Percentiles rank a stretch among this genome's conserved stretches.
Evolutionary conservation across 2,888 invertebrate species (phyloP).

Genomic region (Drosophila mulleri): DNA sequence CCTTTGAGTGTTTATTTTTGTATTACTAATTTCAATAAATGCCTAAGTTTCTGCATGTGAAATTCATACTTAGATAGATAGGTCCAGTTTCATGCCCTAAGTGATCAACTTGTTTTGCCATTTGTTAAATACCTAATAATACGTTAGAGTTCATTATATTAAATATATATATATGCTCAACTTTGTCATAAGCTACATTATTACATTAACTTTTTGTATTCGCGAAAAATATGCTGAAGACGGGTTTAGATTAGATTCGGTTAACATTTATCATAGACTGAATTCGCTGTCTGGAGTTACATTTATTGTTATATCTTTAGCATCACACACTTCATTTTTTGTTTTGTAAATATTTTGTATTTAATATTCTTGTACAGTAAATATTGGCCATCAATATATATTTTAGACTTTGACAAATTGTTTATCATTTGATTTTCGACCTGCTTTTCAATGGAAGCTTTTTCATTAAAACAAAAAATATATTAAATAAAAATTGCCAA

Average conservation of each 20-base stretch:
- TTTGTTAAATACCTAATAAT: slow-evolving; percentile 61
- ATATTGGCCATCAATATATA: slow-evolving; percentile 46
- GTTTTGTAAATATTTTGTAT: slow-evolving; percentile 59
- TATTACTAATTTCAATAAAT: slow-evolving; percentile 58
- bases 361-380: slow-evolving; percentile 45
- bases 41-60: slow-evolving; percentile 66
- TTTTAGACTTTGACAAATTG: slow-evolving; percentile 42
- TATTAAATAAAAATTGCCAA: slow-evolving; percentile 30
- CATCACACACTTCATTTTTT: slow-evolving; percentile 60
- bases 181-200: slow-evolving; percentile 57
- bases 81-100: slow-evolving; percentile 47
- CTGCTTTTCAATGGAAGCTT: slow-evolving; percentile 52
- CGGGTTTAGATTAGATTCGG: slow-evolving; percentile 63
- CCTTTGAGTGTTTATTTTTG: slow-evolving; percentile 32
- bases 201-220: slow-evolving; percentile 37
- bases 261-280: slow-evolving; percentile 60
- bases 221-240: slow-evolving; percentile 56
- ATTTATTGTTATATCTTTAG: slow-evolving; percentile 69
- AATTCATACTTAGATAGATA: slow-evolving; percentile 52
- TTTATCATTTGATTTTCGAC: slow-evolving; percentile 27
- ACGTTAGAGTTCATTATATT: slow-evolving; percentile 53
- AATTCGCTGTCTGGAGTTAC: slow-evolving; percentile 80
- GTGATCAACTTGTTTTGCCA: slow-evolving; percentile 45
- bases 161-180: slow-evolving; percentile 60
- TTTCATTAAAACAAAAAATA: slow-evolving; percentile 29